Evolutionary conservation across 2,113 vertebrate genomes (phyloP), one percentile per base, ranked within the genome.

Genomic region (Cepphus grylle): DNA sequence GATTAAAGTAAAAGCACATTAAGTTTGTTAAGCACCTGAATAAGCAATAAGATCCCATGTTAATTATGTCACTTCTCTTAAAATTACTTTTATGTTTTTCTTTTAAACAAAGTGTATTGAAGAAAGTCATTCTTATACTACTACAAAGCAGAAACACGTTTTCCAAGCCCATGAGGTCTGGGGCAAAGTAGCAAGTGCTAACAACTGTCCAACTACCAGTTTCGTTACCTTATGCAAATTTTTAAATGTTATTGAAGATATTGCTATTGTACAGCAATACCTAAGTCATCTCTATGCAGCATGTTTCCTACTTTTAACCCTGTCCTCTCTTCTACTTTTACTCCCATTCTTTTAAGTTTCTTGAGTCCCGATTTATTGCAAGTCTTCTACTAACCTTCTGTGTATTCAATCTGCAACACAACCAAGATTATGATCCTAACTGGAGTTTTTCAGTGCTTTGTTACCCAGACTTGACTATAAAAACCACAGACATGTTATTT

Each of bases 11-110:
- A 86, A 95, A 76, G 73, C 40, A 91, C 16, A 43, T 71, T 56
- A 84, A 67, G 17, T 91, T 97, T 84, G 61, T 76, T 94, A 88
- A 92, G 83, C 74, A 81, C 52, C 77, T 79, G 86, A 94, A 89
- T 61, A 95, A 92, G 55, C 67, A 90, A 6, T 59, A 88, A 95
- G 32, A 78, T 71, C 30, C 45, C 43, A 88, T 56, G 40, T 49
- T 93, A 74, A 84, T 85, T 67, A 79, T 76, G 53, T 70, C 38
- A 93, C 50, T 88, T 90, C 45, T 86, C 63, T 82, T 47, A 90
- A 82, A 92, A 94, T 63, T 55, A 93, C 67, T 73, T 92, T 63
- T 50, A 23, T 74, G 59, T 52, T 86, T 92, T 86, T 86, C 65
- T 87, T 84, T 76, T 62, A 90, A 90, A 58, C 49, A 20, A 76